phyloP scores from a whole-genome alignment of 2,888 invertebrate species.

The Byasa hedistus region DNA sequence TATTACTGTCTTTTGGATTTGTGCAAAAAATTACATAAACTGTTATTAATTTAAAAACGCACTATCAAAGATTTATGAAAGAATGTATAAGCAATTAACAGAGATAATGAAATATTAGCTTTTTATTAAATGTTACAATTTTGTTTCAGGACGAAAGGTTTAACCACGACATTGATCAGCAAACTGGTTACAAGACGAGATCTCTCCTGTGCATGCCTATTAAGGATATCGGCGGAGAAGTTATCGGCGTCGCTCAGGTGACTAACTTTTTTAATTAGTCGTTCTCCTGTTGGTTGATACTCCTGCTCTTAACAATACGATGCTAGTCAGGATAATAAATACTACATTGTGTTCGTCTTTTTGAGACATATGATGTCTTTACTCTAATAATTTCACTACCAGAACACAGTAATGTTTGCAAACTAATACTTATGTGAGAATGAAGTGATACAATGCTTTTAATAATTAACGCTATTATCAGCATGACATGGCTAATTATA shows the following conservation, averaged over 20 bases:
- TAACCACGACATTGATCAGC: conserved; percentile 95
- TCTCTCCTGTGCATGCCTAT: conserved; percentile 97
- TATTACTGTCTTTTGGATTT: background rate
- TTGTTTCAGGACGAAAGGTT: conserved; percentile 83
- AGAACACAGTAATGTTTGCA: too few relatives aligned
- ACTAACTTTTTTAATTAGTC: conserved; percentile 1
- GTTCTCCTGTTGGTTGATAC: too few relatives aligned
- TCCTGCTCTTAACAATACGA: too few relatives aligned
- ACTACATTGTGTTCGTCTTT: too few relatives aligned
- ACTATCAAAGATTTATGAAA: background rate
- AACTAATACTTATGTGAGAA: too few relatives aligned
- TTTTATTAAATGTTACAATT: conserved; percentile 13
- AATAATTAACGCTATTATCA: too few relatives aligned
- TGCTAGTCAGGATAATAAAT: too few relatives aligned
- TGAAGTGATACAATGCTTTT: too few relatives aligned
- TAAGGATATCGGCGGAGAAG: conserved; percentile 95
- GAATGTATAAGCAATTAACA: background rate
- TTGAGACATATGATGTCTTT: too few relatives aligned
- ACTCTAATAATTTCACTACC: too few relatives aligned
- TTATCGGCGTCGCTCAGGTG: conserved; percentile 98
- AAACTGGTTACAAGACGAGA: conserved; percentile 95
- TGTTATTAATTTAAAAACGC: background rate
- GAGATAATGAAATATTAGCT: background rate
- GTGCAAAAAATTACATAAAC: background rate
- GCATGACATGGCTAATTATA: background rate